A percentile compares a stretch with the other conserved stretches of the same genome.
Conservation (phyloP, 2,113 vertebrate genomes). For the Toxostoma redivivum region DNA sequence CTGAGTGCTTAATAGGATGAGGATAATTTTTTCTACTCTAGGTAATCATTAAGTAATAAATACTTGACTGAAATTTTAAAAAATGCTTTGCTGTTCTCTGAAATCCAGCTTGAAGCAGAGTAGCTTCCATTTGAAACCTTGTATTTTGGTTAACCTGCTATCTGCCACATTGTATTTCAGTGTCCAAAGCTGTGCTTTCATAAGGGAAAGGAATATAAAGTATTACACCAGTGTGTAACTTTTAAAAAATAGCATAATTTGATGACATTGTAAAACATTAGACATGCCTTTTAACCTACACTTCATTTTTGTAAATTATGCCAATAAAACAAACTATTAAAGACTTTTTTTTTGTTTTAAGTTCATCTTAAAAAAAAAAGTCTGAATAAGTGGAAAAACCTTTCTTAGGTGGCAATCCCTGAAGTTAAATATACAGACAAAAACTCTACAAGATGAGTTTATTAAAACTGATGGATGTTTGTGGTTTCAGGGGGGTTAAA, state of each 20-base stretch:
- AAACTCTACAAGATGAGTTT: background rate
- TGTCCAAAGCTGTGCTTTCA: background rate
- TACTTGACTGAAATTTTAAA: background rate
- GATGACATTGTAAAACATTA: background rate
- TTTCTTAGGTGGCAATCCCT: background rate
- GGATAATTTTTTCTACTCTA: background rate
- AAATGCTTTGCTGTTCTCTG: background rate
- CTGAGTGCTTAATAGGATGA: background rate
- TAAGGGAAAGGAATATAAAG: background rate
- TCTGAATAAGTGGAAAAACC: background rate
- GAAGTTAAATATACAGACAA: background rate
- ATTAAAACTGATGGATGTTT: background rate
- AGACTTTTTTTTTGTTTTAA: background rate
- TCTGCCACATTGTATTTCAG: background rate
- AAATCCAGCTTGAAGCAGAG: background rate
- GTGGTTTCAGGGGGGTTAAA: background rate
- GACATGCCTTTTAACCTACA: background rate
- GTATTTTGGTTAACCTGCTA: background rate
- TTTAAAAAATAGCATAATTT: background rate
- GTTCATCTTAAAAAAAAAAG: background rate
- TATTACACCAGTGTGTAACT: background rate
- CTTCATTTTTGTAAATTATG: background rate
- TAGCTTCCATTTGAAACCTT: background rate
- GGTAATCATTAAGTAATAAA: background rate
- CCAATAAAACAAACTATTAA: background rate